phyloP scores from a whole-genome alignment of 1,140 invertebrate species.

The Lepeophtheirus salmonis region DNA sequence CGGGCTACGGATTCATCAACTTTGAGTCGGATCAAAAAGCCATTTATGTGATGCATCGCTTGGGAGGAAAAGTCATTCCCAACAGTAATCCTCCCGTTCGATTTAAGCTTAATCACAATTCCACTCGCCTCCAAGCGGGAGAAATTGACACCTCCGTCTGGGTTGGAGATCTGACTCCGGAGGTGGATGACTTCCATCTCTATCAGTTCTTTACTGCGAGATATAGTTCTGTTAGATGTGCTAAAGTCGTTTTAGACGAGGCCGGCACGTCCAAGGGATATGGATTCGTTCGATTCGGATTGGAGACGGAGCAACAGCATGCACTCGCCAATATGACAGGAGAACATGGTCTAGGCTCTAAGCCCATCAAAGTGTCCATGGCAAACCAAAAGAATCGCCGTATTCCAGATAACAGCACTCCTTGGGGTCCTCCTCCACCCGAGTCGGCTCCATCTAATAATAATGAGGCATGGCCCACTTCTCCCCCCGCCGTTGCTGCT shows the following conservation, averaged over 20 bases:
- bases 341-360: conserved; percentile 15
- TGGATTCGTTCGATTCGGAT: conserved; percentile 16
- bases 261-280: conserved; percentile 15
- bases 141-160: conserved; percentile 81
- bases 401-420: not conserved
- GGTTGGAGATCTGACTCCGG: conserved; percentile 79
- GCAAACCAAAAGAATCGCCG: conserved; percentile 18
- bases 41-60: conserved; percentile 76
- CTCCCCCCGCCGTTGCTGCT: conserved; percentile 1
- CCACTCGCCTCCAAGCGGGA: conserved; percentile 31
- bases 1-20: conserved; percentile 87
- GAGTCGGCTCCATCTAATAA: not conserved
- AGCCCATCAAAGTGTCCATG: conserved; percentile 18
- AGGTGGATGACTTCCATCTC: conserved; percentile 84
- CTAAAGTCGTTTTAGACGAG: conserved; percentile 18
- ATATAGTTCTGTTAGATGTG: conserved; percentile 52
- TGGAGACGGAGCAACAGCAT: conserved; percentile 17
- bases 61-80: conserved; percentile 90
- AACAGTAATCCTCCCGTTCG: conserved; percentile 49
- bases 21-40: conserved; percentile 64
- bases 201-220: conserved; percentile 76
- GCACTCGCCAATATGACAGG: conserved; percentile 17
- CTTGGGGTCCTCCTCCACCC: not conserved
- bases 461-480: not conserved
- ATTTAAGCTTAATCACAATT: conserved; percentile 60